These are phyloP conservation scores for Gallinago media DNA, from an alignment of 2,113 vertebrate species.

Conservation along the genomic window DNA sequence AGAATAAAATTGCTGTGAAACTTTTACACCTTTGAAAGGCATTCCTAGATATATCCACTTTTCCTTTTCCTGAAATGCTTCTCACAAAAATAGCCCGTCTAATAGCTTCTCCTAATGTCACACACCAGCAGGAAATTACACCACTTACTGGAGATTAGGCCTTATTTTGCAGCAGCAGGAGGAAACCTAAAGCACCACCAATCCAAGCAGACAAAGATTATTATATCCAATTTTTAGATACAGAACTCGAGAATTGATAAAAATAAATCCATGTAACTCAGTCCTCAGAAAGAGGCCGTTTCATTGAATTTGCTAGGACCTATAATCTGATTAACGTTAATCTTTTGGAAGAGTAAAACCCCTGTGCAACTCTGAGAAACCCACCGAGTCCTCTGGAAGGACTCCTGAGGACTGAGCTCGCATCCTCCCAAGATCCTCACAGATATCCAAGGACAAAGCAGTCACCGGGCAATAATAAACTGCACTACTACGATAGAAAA, in stretches of 20 bases:
- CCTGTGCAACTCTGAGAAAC: background rate
- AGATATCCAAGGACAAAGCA: background rate
- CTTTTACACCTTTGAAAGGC: background rate
- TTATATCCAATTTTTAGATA: background rate
- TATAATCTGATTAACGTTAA: background rate
- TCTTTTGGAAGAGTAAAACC: background rate
- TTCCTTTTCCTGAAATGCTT: background rate
- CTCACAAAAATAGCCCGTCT: background rate
- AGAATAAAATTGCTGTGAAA: background rate
- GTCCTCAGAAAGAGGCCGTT: background rate
- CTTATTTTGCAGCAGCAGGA: background rate
- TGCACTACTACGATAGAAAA: background rate
- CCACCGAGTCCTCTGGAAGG: background rate
- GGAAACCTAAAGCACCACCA: background rate
- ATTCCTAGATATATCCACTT: background rate
- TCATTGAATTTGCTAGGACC: background rate
- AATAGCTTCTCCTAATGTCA: background rate
- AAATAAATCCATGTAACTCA: background rate
- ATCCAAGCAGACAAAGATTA: background rate
- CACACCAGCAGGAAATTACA: background rate
- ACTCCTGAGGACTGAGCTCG: background rate
- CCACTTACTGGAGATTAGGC: background rate
- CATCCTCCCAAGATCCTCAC: background rate
- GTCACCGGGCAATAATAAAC: background rate
- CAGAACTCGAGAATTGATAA: background rate